Conservation (phyloP, 2,113 vertebrate species). For the Rhinoderma darwinii region DNA sequence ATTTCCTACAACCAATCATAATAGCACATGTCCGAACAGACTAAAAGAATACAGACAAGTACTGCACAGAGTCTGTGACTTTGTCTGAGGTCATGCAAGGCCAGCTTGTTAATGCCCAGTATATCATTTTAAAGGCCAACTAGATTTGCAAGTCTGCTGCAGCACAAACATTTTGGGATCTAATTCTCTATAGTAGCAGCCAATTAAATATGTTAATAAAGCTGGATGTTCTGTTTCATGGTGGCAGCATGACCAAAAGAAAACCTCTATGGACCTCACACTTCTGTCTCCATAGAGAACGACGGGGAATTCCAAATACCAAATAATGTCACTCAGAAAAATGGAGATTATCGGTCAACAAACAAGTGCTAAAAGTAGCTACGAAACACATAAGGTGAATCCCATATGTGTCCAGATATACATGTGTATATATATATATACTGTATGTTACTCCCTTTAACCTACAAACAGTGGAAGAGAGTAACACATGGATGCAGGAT, state of each 20-base stretch:
- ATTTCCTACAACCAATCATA: not conserved
- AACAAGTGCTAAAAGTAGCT: not conserved
- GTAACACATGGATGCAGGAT: too few relatives aligned
- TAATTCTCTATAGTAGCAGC: conserved; percentile 50
- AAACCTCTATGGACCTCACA: conserved; percentile 16
- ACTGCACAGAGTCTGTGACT: not conserved
- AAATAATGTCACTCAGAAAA: conserved; percentile 16
- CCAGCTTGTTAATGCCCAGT: conserved; percentile 43
- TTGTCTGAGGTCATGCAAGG: conserved; percentile 6
- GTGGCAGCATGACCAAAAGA: conserved; percentile 40
- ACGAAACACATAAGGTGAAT: not conserved
- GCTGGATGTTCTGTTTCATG: conserved; percentile 51
- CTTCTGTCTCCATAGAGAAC: conserved; percentile 29
- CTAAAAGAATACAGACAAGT: not conserved
- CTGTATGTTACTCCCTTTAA: too few relatives aligned
- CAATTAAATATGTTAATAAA: conserved; percentile 59
- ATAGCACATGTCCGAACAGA: not conserved
- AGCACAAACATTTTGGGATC: conserved; percentile 51
- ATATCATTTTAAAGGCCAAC: conserved; percentile 55
- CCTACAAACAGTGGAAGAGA: too few relatives aligned
- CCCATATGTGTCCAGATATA: not conserved
- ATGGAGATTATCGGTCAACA: not conserved
- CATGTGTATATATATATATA: too few relatives aligned
- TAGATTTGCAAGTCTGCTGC: conserved; percentile 55
- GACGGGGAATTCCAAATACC: conserved; percentile 2